Conservation (phyloP, 2,888 invertebrate species). For the Colostygia pectinataria region DNA sequence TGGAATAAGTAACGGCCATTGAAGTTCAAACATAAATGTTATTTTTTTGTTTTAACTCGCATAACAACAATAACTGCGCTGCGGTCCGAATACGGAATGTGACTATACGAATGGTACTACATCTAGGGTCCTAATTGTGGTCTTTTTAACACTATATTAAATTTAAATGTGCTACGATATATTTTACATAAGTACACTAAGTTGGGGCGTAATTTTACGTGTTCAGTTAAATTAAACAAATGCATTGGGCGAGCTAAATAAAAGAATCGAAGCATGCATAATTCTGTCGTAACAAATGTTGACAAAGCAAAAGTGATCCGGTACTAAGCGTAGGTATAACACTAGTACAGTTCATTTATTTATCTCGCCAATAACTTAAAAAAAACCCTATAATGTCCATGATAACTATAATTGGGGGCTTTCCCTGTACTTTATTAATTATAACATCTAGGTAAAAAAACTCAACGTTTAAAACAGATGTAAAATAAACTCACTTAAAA, state of each 20-base stretch:
- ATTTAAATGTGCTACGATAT: slow-evolving; percentile 37
- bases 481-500: slow-evolving; percentile 10
- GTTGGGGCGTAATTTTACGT: slow-evolving; percentile 49
- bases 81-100: slow-evolving; percentile 54
- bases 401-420: slow-evolving; percentile 14
- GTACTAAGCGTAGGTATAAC: neutral
- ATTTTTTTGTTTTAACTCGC: slow-evolving; percentile 7
- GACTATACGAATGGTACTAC: slow-evolving; percentile 27
- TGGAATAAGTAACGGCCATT: neutral
- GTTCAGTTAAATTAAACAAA: slow-evolving; percentile 4
- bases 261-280: neutral
- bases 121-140: slow-evolving; percentile 29
- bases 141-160: slow-evolving; percentile 3
- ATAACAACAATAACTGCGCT: slow-evolving; percentile 21
- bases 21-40: slow-evolving; percentile 3
- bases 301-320: neutral
- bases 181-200: slow-evolving; percentile 36
- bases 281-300: neutral
- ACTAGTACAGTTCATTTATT: neutral
- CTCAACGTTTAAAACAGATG: neutral
- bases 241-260: neutral
- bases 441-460: neutral
- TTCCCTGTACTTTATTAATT: slow-evolving; percentile 21
- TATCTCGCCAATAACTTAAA: slow-evolving; percentile 3
- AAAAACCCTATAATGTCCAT: neutral